Evolutionary conservation across 1,140 invertebrate genomes (phyloP), one percentile per base, ranked within the genome.

Genomic region (Whitmania pigra): DNA sequence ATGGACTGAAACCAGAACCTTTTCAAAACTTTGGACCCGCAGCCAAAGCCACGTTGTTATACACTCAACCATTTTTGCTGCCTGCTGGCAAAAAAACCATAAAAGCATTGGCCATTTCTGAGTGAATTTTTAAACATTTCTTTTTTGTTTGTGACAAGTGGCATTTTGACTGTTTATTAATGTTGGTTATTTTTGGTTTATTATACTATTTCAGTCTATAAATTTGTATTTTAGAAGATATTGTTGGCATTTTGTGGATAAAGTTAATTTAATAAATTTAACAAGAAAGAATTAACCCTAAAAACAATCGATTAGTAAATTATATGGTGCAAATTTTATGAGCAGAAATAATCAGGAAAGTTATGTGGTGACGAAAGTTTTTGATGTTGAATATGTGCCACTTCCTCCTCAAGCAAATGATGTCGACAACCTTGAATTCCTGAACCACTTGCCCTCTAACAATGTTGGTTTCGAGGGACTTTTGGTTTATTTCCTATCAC

Each of bases 1-100:
- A 83, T 78, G 81, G 80, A 17, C 77, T 76, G 53, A 82, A 80
- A 70, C 82, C 82, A 67, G 79, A 82, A n/a, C 81, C 81, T 9
- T 83, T 82, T 75, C 69, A 74, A 27, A 76, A 78, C 22, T 75
- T 77, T 57, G 77, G 78, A 29, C 78, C 77, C 25, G 73, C 71
- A 11, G 79, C 78, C 17, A 78, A 75, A 73, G 78, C 75, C 73
- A 82, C 82, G 0, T 75, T 81, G 73, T 76, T 80, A 67, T 83
- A 82, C 75, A 77, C 74, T 36, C 78, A 77, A 49, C 81, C 82
- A 17, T 81, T 83, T 73, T 78, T 78, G n/a, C 72, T 83, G 43
- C 80, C 81, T 25, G 77, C 77, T 43, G 82, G 82, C 2, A 82
- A 81, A 75, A 76, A 78, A 66, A 81, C 79, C 27, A 78, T 83